Evolutionary conservation across 2,113 vertebrate species (phyloP), one percentile per base, ranked within the genome.

Genomic region (Elephas maximus): DNA sequence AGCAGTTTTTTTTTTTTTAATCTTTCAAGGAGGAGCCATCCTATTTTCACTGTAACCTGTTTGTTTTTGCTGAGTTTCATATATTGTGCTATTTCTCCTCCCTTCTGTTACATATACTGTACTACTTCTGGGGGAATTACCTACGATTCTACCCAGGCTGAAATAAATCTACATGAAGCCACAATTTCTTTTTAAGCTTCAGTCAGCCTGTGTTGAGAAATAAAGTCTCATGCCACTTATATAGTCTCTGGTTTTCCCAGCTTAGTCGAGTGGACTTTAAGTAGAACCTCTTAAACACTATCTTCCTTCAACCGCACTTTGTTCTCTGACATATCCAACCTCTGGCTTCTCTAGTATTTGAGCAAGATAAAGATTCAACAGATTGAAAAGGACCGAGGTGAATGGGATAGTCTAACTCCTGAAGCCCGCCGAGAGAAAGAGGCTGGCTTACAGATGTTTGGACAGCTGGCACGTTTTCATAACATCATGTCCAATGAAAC

Each of bases 401-500:
- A 99, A 84, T 99, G 99, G 99, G 99, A 99, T 60, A 97, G 94
- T 77, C 98, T 99, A 96, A 98, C 99, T 2, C 99, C 99, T 0
- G 99, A 99, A 95, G 99, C 99, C 78, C 99, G 99, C 33, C 99
- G 99, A 0, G 99, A 99, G 97, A 99, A 99, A 96, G 99, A 99
- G 95, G 99, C 99, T 0, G 99, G 99, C 97, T 99, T 99, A 86
- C 99, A 99, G 98, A 99, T 99, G 99, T 99, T 99, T 62, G 99
- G 99, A 81, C 99, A 99, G 98, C 98, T 99, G 97, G 99, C 99
- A 0, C 99, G 99, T 91, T 99, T 99, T 98, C 99, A 99, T 98
- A 99, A 99, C 97, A 99, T 99, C 97, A 99, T 99, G 99, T 99
- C 99, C 76, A 99, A 99, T 2, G 99, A 99, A 98, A 99, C 99